A percentile compares a stretch with the other conserved stretches of the same genome.
phyloP scores from a whole-genome alignment of 2,888 invertebrate genomes.

The Dicyrtoma fusca region DNA sequence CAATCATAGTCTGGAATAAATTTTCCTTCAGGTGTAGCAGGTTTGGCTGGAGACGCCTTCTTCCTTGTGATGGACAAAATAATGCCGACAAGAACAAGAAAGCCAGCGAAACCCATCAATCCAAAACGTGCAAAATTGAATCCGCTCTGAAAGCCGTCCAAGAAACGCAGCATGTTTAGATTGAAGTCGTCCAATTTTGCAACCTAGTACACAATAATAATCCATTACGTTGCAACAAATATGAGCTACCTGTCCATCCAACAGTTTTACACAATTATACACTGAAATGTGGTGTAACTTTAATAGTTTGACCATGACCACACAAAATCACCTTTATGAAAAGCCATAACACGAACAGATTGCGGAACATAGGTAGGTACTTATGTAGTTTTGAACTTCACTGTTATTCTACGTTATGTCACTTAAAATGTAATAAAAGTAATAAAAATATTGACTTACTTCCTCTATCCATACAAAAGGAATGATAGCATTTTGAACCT shows the following conservation, averaged over 20 bases:
- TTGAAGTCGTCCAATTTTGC: slow-evolving; percentile 23
- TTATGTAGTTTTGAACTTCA: no score
- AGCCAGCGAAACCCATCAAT: slow-evolving; percentile 6
- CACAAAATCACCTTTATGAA: no score
- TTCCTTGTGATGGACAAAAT: background rate
- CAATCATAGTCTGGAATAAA: background rate
- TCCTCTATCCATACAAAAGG: slow-evolving; percentile 57
- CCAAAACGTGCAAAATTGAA: slow-evolving; percentile 23
- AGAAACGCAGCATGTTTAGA: slow-evolving; percentile 17
- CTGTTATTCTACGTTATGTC: no score
- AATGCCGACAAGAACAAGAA: background rate
- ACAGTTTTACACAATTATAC: no score
- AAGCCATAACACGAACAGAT: no score
- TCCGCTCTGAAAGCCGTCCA: slow-evolving; percentile 13
- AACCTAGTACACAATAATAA: slow-evolving; percentile 4
- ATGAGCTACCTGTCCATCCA: background rate
- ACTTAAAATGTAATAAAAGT: no score
- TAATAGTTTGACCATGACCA: no score
- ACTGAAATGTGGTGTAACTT: no score
- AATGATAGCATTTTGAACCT: slow-evolving; percentile 49
- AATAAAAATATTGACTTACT: no score
- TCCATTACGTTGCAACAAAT: no score
- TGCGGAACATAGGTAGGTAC: no score
- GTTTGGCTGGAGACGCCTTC: background rate
- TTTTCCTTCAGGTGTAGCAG: background rate